Percentiles rank a stretch among this genome's conserved stretches.
Evolutionary conservation across 2,888 invertebrate species (phyloP).

Genomic region (Lasioglossum vierecki): DNA sequence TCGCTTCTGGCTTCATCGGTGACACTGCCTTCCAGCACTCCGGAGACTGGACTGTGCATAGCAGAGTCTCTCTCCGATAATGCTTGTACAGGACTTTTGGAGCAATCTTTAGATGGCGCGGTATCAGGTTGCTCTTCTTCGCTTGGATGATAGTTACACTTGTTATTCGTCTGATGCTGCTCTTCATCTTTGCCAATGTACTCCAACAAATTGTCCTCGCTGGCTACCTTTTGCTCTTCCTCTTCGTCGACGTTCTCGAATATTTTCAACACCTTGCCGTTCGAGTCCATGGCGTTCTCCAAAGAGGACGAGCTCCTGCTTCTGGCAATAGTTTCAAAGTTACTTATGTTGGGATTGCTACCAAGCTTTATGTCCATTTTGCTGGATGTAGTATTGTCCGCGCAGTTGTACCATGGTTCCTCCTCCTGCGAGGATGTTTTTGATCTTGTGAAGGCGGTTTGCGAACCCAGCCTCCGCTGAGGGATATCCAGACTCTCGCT

Average conservation of each 20-base stretch:
- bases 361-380: conserved; percentile 70
- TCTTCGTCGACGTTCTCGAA: conserved; percentile 58
- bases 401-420: conserved; percentile 71
- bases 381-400: conserved; percentile 58
- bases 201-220: conserved; percentile 67
- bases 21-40: conserved; percentile 86
- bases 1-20: conserved; percentile 83
- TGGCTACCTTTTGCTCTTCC: conserved; percentile 64
- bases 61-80: conserved; percentile 88
- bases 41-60: conserved; percentile 91
- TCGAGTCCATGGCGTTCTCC: conserved; percentile 14
- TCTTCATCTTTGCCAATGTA: background rate
- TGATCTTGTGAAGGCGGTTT: conserved; percentile 59
- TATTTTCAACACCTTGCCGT: conserved; percentile 36
- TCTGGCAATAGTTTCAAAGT: conserved; percentile 71
- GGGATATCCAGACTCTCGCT: conserved; percentile 78
- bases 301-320: conserved; percentile 51
- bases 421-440: conserved; percentile 7
- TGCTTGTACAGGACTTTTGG: conserved; percentile 75
- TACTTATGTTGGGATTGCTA: conserved; percentile 74
- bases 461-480: conserved; percentile 65
- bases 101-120: conserved; percentile 17
- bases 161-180: conserved; percentile 1
- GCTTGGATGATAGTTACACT: conserved; percentile 20
- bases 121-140: conserved; percentile 19